Percentiles rank a stretch among this genome's conserved stretches.
phyloP scores from a whole-genome alignment of 2,888 invertebrate species.

The Leucania comma region DNA sequence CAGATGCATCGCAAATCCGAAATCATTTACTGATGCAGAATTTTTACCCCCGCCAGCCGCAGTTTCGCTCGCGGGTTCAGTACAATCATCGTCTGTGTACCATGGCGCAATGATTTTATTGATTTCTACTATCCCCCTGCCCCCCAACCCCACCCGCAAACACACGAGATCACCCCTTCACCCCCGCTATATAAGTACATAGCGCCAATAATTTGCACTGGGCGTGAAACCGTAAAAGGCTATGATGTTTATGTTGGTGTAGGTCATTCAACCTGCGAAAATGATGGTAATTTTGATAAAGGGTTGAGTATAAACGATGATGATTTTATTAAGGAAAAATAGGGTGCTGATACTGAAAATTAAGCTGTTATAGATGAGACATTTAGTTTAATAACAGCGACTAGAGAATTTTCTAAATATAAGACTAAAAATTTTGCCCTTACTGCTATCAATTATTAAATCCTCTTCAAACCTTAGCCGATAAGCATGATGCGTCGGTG shows the following conservation, averaged over 20 bases:
- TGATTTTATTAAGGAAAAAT: background rate
- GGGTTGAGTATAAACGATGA: slow-evolving; percentile 8
- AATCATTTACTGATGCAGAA: slow-evolving; percentile 26
- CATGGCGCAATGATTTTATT: slow-evolving; percentile 87
- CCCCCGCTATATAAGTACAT: slow-evolving; percentile 64
- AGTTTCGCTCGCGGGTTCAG: slow-evolving; percentile 56
- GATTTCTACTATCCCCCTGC: slow-evolving; percentile 81
- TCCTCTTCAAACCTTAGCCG: background rate
- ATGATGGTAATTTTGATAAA: slow-evolving; percentile 45
- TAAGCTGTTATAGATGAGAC: background rate
- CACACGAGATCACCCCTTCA: slow-evolving; percentile 65
- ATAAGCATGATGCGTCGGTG: no score
- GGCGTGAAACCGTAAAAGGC: slow-evolving; percentile 65
- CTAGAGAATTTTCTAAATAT: background rate
- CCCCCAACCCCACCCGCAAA: slow-evolving; percentile 58
- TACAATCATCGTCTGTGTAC: slow-evolving; percentile 78
- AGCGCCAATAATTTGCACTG: slow-evolving; percentile 65
- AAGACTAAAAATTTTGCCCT: background rate
- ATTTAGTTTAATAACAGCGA: no score
- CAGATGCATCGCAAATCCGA: no score
- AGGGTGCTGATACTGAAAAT: background rate
- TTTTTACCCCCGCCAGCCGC: slow-evolving; percentile 30
- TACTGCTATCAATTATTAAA: fast-evolving
- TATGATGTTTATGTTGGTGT: slow-evolving; percentile 60
- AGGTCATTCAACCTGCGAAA: slow-evolving; percentile 63